Evolutionary conservation across 1,140 invertebrate species (phyloP).

Genomic region (Caenorhabditis briggsae): DNA sequence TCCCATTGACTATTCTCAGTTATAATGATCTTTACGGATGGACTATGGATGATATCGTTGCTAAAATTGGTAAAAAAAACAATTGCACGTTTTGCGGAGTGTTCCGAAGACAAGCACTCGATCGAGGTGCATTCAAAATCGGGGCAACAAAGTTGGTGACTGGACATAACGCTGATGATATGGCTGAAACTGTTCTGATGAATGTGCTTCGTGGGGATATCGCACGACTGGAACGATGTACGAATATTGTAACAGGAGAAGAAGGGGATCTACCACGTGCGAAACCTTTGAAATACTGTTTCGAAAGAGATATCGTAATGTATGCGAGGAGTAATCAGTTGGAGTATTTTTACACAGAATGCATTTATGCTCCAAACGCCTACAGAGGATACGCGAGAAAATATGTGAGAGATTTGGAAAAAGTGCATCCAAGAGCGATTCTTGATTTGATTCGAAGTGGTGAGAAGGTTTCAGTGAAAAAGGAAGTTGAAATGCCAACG

Average conservation of each 20-base stretch:
- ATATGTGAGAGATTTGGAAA: conserved; percentile 95
- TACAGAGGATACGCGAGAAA: conserved; percentile 83
- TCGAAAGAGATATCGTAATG: conserved; percentile 99
- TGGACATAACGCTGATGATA: conserved; percentile 97
- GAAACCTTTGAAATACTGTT: conserved; percentile 97
- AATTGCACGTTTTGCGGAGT: conserved; percentile 84
- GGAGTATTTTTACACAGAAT: conserved; percentile 99
- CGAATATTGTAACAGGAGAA: conserved; percentile 80
- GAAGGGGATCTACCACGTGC: conserved; percentile 88
- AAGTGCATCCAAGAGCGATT: conserved; percentile 91
- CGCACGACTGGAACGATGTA: conserved; percentile 86
- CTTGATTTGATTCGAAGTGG: conserved; percentile 95
- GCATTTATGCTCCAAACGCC: conserved; percentile 97
- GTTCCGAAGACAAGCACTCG: conserved; percentile 84
- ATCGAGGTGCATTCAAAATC: conserved; percentile 83
- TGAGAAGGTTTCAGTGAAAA: conserved; percentile 88
- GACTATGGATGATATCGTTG: conserved; percentile 99
- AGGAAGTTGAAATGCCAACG: conserved; percentile 85
- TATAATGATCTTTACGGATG: conserved; percentile 99
- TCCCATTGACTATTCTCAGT: conserved; percentile 94
- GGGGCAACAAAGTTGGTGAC: conserved; percentile 94
- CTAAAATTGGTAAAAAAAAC: conserved; percentile 93
- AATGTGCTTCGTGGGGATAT: conserved; percentile 91
- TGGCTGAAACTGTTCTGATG: conserved; percentile 89
- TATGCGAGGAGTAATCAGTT: conserved; percentile 88